phyloP scores from a whole-genome alignment of 2,797 vertebrate species.

The Carduelis carduelis region DNA sequence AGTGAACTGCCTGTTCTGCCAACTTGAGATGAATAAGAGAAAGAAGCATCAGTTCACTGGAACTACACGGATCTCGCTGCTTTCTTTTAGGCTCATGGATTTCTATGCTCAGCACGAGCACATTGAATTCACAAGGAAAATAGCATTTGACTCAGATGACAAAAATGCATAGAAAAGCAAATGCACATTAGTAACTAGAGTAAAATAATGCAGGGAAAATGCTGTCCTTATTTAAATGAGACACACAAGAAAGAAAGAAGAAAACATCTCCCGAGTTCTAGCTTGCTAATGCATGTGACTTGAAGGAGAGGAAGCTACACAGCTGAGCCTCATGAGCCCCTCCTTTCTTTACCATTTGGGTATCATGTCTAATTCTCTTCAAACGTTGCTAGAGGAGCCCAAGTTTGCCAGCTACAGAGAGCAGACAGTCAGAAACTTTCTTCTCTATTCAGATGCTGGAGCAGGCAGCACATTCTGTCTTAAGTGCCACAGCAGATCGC shows the following conservation, averaged over 20 bases:
- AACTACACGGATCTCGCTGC: background rate
- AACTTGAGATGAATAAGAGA: background rate
- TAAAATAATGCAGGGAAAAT: background rate
- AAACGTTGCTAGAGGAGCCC: background rate
- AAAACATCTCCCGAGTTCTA: background rate
- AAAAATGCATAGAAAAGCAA: background rate
- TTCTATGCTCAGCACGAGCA: background rate
- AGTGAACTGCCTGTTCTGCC: slow-evolving; percentile 36
- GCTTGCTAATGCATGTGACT: background rate
- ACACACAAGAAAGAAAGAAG: background rate
- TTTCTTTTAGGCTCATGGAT: background rate
- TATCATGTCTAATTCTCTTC: background rate
- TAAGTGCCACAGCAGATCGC: background rate
- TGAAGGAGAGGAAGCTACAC: background rate
- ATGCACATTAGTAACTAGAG: background rate
- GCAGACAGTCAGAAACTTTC: background rate
- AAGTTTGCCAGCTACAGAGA: background rate
- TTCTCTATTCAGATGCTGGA: background rate
- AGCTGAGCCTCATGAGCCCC: background rate
- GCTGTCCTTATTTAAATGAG: background rate
- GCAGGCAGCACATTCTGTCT: background rate
- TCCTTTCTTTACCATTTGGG: background rate
- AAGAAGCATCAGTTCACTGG: background rate
- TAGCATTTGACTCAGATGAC: background rate
- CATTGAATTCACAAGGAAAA: background rate